A percentile compares a stretch with the other conserved stretches of the same genome.
Evolutionary conservation across 2,797 vertebrate genomes (phyloP).

Genomic region (Acrossocheilus wenchowensis): DNA sequence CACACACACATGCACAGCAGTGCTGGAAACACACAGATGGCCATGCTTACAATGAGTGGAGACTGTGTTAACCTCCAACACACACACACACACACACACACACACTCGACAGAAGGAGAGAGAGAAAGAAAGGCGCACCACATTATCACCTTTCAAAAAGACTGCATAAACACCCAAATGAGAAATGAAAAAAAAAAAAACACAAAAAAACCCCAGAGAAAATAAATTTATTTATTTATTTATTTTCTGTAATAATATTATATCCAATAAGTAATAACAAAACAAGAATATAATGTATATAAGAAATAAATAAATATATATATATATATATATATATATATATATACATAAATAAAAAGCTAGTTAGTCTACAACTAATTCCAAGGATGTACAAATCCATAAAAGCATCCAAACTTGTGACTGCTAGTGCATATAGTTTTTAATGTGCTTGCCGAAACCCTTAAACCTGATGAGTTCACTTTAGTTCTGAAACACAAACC

Average conservation of each 20-base stretch:
- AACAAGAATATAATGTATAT: too few relatives aligned
- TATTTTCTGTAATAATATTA: too few relatives aligned
- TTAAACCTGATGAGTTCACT: not conserved
- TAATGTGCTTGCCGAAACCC: not conserved
- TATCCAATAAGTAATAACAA: not conserved
- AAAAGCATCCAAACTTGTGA: not conserved
- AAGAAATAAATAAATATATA: too few relatives aligned
- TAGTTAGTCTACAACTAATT: not conserved
- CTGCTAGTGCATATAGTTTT: not conserved
- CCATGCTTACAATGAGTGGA: conserved; percentile 34
- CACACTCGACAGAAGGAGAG: conserved; percentile 28
- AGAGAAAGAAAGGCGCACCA: conserved; percentile 3
- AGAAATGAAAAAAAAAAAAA: not conserved
- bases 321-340: too few relatives aligned
- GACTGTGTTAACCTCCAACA: conserved; percentile 51
- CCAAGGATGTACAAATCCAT: not conserved
- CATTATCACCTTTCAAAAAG: not conserved
- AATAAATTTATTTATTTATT: not conserved
- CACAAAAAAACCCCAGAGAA: not conserved
- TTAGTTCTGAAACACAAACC: not conserved
- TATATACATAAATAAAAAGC: not conserved
- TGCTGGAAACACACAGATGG: conserved; percentile 60
- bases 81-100: not conserved
- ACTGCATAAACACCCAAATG: not conserved
- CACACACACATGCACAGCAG: not conserved